Conservation (phyloP, 2,797 vertebrate species). For the Kryptopterus vitreolus region DNA sequence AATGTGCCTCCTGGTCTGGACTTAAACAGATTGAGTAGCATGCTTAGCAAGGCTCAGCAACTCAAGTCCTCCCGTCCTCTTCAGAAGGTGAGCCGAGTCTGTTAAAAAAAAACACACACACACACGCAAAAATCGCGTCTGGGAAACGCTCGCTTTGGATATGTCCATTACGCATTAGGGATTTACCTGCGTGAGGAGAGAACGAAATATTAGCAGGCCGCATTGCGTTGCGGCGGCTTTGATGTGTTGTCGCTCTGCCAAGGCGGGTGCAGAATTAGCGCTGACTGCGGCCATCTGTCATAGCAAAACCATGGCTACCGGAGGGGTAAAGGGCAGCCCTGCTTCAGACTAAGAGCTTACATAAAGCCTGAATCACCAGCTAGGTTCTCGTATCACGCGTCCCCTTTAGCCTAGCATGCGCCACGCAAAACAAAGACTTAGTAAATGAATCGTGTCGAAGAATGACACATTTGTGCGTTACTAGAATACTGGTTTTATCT, state of each 20-base stretch:
- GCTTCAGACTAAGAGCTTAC: conserved; percentile 40
- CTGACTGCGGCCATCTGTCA: conserved; percentile 66
- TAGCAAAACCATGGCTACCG: conserved; percentile 54
- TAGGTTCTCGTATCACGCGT: conserved; percentile 33
- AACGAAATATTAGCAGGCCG: conserved; percentile 16
- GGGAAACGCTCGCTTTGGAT: not conserved
- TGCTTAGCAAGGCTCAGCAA: conserved; percentile 78
- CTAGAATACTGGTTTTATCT: not conserved
- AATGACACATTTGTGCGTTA: not conserved
- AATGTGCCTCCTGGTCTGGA: conserved; percentile 78
- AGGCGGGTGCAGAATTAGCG: conserved; percentile 34
- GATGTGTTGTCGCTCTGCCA: conserved; percentile 31
- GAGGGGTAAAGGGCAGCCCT: conserved; percentile 51
- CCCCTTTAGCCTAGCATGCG: conserved; percentile 14
- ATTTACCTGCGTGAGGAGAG: not conserved
- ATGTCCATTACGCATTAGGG: conserved; percentile 7
- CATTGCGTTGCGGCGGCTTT: conserved; percentile 29
- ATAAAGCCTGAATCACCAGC: conserved; percentile 42
- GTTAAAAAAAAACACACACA: not conserved
- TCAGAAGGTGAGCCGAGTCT: conserved; percentile 80
- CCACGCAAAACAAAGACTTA: not conserved
- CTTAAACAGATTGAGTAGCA: conserved; percentile 77
- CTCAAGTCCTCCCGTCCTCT: conserved; percentile 76
- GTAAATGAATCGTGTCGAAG: conserved; percentile 3
- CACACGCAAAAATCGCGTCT: not conserved